Evolutionary conservation across 2,113 vertebrate genomes (phyloP), one percentile per base, ranked within the genome.

Genomic region (Limnothrissa miodon): DNA sequence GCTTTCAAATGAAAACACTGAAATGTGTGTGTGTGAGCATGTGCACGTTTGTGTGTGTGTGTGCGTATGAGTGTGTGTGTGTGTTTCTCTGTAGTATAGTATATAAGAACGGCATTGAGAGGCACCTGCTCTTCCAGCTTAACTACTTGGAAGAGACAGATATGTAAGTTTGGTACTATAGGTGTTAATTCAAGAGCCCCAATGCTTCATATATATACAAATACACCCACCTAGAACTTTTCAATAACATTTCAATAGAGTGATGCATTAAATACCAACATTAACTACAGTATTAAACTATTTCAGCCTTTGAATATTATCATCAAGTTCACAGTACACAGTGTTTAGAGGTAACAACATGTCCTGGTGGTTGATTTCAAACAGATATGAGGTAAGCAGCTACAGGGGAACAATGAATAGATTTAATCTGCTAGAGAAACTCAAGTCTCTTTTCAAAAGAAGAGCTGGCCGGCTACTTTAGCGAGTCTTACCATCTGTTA

Each of bases 401-500:
- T 39, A 13, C 11, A 4, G 66, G 66, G 17, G 66, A 74, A 89
- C 86, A 89, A 86, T 89, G 86, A 83, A 81, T 82, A 89, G 88
- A 89, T 89, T 89, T 86, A 89, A 89, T 89, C 88, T 87, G 87
- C 84, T 29, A 78, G 59, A 39, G 78, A 88, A 83, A 84, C 82
- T 80, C 78, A 81, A 78, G 84, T 85, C 84, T 45, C 87, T 82
- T 81, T 89, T 86, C 80, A 86, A 86, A 84, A 81, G 84, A 79
- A 80, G 85, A 85, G 86, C 83, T 88, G 85, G 86, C 84, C 80
- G 87, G 85, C 81, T 84, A 87, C 84, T 83, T 88, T 87, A 88
- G 42, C 79, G 83, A 85, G 82, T 86, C 78, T 81, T 83, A 82
- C 83, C 88, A 86, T 89, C 89, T 90, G 84, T 91, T 85, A 88